Evolutionary conservation across 2,113 vertebrate genomes (phyloP), one percentile per base, ranked within the genome.

Genomic region (Falcunculus frontatus): DNA sequence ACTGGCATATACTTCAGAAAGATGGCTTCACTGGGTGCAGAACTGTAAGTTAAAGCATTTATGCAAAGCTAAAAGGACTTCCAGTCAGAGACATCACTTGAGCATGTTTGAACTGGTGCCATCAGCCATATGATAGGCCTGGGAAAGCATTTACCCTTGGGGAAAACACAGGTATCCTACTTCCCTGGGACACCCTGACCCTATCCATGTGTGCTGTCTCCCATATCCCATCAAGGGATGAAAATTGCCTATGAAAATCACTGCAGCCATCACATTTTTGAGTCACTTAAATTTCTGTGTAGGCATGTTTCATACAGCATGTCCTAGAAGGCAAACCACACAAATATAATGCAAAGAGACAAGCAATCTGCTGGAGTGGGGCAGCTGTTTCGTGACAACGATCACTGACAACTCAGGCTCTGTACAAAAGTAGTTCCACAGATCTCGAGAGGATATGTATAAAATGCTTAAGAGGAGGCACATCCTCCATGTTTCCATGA

Each of bases 291-390:
- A 83, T 57, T 88, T 90, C 80, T 1, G 2, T 63, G 44, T 68
- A 82, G 41, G 23, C 19, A 8, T 56, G 27, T 85, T 75, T 85
- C 78, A 70, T 68, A 35, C 42, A 80, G 63, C 47, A 37, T 75
- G 64, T 80, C 79, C 95, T 95, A 86, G 79, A 96, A 93, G 95
- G 65, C 68, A 96, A 95, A 35, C 39, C 90, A 90, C 68, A 95
- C 22, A 91, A 88, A 85, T 72, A 70, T 88, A 94, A 96, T 86
- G 87, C 70, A 85, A 90, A 90, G 82, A 93, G 88, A 94, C 90
- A 96, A 74, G 75, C 87, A 90, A 56, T 80, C 85, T 95, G 64
- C 39, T 80, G 73, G 79, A 96, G 37, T 44, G 63, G 83, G n/a
- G 76, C 79, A 81, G 72, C 35, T 90, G 63, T 85, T 91, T 88